Conservation (phyloP, 2,797 vertebrate genomes). For the Crenichthys baileyi region DNA sequence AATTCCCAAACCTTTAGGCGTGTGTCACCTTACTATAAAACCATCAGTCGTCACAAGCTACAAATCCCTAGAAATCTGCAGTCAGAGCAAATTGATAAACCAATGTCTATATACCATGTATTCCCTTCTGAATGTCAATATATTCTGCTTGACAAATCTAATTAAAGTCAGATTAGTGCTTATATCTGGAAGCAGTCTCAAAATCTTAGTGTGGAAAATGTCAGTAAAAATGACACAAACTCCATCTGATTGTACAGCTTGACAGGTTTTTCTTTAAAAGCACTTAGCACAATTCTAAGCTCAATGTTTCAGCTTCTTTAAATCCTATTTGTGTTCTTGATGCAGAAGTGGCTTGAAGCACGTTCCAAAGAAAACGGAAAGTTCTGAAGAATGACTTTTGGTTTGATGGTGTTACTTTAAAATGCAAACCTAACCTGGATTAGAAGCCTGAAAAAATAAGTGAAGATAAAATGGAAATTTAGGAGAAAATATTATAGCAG, state of each 20-base stretch:
- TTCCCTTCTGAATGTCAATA: too few species aligned
- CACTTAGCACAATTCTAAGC: too few species aligned
- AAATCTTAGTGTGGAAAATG: background rate
- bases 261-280: too few species aligned
- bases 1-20: constrained; percentile 13
- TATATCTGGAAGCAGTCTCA: background rate
- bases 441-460: too few species aligned
- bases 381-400: too few species aligned
- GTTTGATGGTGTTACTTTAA: too few species aligned
- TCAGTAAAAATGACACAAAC: background rate
- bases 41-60: background rate
- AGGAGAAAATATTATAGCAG: background rate
- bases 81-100: background rate
- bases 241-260: background rate
- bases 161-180: background rate
- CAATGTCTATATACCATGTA: background rate
- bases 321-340: too few species aligned
- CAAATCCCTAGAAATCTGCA: background rate
- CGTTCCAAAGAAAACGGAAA: too few species aligned
- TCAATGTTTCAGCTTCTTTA: too few species aligned
- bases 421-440: too few species aligned
- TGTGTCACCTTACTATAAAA: background rate
- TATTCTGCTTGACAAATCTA: background rate
- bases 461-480: too few species aligned
- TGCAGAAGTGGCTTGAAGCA: too few species aligned